These are phyloP conservation scores for Tiaroga cobitis DNA, from an alignment of 2,797 vertebrate species.

Conservation along the genomic window DNA sequence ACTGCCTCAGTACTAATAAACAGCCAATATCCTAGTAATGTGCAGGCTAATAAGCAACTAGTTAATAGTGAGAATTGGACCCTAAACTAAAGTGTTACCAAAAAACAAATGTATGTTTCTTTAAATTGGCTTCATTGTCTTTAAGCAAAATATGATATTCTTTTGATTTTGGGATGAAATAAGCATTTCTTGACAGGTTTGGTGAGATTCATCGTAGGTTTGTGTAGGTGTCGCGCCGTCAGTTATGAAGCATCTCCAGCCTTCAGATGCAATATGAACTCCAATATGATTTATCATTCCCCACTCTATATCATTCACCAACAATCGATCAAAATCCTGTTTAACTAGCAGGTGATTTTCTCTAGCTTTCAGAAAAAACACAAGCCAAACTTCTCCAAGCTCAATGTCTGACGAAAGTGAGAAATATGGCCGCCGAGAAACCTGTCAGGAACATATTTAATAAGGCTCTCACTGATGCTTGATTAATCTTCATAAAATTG, in stretches of 20 bases:
- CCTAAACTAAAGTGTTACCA: not conserved
- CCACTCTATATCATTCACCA: conserved; percentile 32
- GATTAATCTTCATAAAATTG: conserved; percentile 55
- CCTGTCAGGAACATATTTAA: conserved; percentile 43
- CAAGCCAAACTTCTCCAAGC: conserved; percentile 4
- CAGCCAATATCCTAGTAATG: too few relatives aligned
- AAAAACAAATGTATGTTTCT: not conserved
- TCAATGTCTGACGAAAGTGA: conserved; percentile 33
- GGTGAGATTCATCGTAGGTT: not conserved
- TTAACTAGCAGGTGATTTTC: conserved; percentile 53
- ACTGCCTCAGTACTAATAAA: not conserved
- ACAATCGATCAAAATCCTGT: conserved; percentile 58
- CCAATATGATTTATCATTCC: conserved; percentile 45
- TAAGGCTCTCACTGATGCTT: conserved; percentile 29
- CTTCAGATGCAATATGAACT: conserved; percentile 50
- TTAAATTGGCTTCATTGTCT: not conserved
- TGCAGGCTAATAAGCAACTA: not conserved
- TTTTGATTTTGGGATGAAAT: not conserved
- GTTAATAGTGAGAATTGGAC: not conserved
- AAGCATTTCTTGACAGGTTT: not conserved
- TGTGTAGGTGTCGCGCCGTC: conserved; percentile 14
- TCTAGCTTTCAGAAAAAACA: not conserved
- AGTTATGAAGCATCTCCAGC: conserved; percentile 39
- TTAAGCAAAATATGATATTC: not conserved
- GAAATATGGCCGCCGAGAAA: conserved; percentile 31